Evolutionary conservation across 2,113 vertebrate species (phyloP), one percentile per base, ranked within the genome.

Genomic region (Xenus cinereus): DNA sequence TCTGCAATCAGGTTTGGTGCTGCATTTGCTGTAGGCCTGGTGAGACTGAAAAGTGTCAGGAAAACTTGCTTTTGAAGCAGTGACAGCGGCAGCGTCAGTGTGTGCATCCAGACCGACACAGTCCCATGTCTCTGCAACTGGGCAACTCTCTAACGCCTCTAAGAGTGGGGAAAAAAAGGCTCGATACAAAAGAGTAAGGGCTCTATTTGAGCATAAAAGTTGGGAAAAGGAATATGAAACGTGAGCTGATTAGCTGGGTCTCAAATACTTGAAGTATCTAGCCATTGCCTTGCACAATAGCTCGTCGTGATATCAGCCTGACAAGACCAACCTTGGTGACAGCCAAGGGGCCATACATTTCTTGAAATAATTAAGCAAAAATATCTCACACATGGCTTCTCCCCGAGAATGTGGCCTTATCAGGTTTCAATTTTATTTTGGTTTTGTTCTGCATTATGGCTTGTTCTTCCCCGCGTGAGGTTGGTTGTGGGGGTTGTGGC

Each of bases 291-390:
- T 92, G 57, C 82, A 66, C 82, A 76, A 83, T 74, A 63, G 84
- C 35, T 78, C 7, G 17, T 73, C 81, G 5, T 81, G 86, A 79
- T 92, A 67, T 64, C 73, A 85, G 83, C 75, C 81, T 93, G 93
- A 91, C 94, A 84, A 71, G 85, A 53, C 87, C 89, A 94, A 14
- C 66, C 90, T 78, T 76, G 91, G 94, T 87, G 92, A 97, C 93
- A 93, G 95, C 76, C 81, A 94, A 92, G 95, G 95, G 94, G 89
- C 87, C 82, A 43, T 76, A 83, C 51, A 8, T 96, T 94, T 97
- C 91, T 97, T 98, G 91, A 97, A 97, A 97, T 94, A 97, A 95
- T 97, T 96, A 94, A 84, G 89, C 83, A 95, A 81, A 97, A 90
- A 90, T 78, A 83, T 95, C 92, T 97, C 94, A 97, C 94, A 97